Evolutionary conservation across 2,797 vertebrate genomes (phyloP).

Genomic region (Coendou prehensilis): DNA sequence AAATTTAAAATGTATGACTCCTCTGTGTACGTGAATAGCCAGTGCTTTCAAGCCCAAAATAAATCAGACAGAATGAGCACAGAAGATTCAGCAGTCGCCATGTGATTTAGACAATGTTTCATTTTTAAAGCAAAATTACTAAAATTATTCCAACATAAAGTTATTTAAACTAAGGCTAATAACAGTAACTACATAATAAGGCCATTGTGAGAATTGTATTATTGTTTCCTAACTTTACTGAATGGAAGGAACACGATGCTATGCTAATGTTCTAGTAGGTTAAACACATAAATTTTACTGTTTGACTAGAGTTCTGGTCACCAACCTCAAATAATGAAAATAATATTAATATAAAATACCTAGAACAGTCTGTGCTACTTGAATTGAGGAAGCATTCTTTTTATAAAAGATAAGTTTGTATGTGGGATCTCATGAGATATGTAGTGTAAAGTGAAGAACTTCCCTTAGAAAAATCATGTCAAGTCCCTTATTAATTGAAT

Average conservation of each 20-base stretch:
- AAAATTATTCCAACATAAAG: neutral
- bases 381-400: neutral
- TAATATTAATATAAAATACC: neutral
- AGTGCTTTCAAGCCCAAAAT: neutral
- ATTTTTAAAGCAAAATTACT: conserved; percentile 15
- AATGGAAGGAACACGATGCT: neutral
- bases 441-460: neutral
- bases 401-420: neutral
- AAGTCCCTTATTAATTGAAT: neutral
- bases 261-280: neutral
- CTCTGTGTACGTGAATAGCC: accelerated
- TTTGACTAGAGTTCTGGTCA: neutral
- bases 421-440: neutral
- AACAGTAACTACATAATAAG: conserved; percentile 14
- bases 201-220: neutral
- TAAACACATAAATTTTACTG: neutral
- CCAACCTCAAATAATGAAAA: neutral
- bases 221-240: conserved; percentile 32
- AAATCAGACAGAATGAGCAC: neutral
- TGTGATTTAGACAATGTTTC: neutral
- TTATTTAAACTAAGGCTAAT: conserved; percentile 1
- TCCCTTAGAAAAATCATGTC: neutral
- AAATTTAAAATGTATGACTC: neutral
- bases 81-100: neutral
- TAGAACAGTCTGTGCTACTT: neutral